Evolutionary conservation across 2,113 vertebrate species (phyloP).

Genomic region (Pholis gunnellus): DNA sequence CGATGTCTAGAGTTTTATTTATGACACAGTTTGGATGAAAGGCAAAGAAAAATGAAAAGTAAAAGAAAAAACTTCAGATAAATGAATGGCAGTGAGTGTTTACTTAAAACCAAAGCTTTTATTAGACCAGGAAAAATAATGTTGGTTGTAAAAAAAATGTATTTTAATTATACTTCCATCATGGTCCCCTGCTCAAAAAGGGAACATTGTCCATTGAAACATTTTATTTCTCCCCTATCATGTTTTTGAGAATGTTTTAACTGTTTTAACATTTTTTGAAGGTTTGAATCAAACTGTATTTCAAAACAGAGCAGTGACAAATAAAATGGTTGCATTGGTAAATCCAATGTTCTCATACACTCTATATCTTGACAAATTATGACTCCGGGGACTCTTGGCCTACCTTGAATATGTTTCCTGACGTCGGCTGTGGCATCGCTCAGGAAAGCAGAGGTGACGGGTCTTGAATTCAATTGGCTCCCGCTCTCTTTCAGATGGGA

Average conservation of each 20-base stretch:
- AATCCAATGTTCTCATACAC: background rate
- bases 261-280: background rate
- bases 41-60: background rate
- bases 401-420: background rate
- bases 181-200: no score
- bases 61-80: background rate
- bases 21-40: background rate
- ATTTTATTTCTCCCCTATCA: background rate
- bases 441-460: conserved; percentile 25
- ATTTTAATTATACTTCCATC: background rate
- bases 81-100: background rate
- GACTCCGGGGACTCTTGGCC: background rate
- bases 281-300: background rate
- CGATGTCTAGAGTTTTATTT: background rate
- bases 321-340: background rate
- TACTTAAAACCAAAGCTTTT: background rate
- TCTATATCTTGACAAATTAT: background rate
- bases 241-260: background rate
- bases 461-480: conserved; percentile 14
- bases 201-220: background rate
- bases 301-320: background rate
- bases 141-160: background rate
- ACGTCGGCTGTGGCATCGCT: background rate
- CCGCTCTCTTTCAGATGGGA: background rate
- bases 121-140: background rate